Conservation (phyloP, 1,140 invertebrate genomes). For the Berghia stephanieae region DNA sequence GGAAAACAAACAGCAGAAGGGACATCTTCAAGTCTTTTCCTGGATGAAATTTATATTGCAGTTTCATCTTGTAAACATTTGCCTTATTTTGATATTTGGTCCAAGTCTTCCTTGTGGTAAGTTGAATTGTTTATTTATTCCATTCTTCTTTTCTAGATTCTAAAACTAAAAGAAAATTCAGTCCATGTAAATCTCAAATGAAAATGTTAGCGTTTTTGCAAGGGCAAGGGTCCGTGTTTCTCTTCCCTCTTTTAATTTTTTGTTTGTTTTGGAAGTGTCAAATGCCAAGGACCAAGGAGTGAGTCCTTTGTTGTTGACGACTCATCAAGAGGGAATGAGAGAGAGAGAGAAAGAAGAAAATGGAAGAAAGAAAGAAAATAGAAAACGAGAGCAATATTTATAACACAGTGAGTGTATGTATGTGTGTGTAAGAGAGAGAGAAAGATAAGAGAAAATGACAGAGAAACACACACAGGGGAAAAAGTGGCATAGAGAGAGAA, state of each 20-base stretch:
- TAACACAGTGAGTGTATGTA: background rate
- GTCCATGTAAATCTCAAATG: too few species aligned
- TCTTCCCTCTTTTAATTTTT: constrained; percentile 4
- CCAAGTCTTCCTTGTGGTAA: too few species aligned
- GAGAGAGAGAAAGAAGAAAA: constrained; percentile 13
- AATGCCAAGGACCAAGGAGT: background rate
- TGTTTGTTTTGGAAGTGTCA: background rate
- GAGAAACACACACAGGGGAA: background rate
- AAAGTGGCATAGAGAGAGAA: constrained; percentile 18
- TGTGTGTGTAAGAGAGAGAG: constrained; percentile 12
- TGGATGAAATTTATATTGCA: too few species aligned
- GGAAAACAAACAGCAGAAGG: too few species aligned
- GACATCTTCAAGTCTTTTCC: too few species aligned
- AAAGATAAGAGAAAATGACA: background rate
- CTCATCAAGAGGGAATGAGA: background rate
- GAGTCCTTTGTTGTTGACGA: background rate
- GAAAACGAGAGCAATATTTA: constrained; percentile 7
- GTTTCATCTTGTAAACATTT: too few species aligned
- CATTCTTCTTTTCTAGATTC: too few species aligned
- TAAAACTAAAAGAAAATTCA: too few species aligned
- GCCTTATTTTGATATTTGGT: too few species aligned
- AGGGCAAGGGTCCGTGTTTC: too few species aligned
- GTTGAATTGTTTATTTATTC: too few species aligned
- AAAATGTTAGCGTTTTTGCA: too few species aligned
- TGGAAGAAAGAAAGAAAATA: constrained; percentile 3